These are phyloP conservation scores for Myotis yumanensis DNA, from an alignment of 2,113 vertebrate species.

Conservation along the genomic window DNA sequence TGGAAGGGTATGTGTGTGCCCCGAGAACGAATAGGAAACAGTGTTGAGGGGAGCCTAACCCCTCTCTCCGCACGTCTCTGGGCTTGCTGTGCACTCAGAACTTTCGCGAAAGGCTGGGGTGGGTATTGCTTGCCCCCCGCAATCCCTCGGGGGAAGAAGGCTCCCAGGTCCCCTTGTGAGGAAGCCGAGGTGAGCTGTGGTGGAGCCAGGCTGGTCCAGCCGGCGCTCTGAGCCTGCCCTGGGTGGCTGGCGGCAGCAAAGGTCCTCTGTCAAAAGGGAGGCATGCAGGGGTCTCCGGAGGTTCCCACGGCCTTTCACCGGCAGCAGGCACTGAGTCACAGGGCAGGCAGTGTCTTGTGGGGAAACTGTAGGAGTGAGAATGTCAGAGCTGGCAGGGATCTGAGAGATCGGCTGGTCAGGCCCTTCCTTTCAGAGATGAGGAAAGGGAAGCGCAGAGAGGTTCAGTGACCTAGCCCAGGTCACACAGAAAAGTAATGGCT, in stretches of 20 bases:
- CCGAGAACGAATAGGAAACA: not conserved
- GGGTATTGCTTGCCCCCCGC: too few relatives aligned
- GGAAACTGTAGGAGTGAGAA: not conserved
- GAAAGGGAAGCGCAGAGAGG: not conserved
- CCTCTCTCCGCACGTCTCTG: not conserved
- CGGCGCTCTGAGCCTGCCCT: not conserved
- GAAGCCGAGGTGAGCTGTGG: not conserved
- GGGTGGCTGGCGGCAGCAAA: not conserved
- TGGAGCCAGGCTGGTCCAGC: too few relatives aligned
- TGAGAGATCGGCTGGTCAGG: not conserved
- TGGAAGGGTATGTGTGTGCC: not conserved
- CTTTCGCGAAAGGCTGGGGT: not conserved
- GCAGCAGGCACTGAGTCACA: not conserved
- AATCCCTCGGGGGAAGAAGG: not conserved
- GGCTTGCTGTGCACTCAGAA: not conserved
- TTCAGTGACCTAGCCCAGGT: not conserved
- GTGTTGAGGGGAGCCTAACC: not conserved
- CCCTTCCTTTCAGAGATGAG: not conserved
- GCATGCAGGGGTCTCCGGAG: not conserved
- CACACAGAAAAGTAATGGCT: not conserved
- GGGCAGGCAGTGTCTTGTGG: rapidly evolving
- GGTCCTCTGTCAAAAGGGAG: not conserved
- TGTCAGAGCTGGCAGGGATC: not conserved
- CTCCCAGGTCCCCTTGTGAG: not conserved
- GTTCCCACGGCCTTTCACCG: not conserved